Evolutionary conservation across 2,797 vertebrate genomes (phyloP).

Genomic region (Pseudocheirus occidentalis): DNA sequence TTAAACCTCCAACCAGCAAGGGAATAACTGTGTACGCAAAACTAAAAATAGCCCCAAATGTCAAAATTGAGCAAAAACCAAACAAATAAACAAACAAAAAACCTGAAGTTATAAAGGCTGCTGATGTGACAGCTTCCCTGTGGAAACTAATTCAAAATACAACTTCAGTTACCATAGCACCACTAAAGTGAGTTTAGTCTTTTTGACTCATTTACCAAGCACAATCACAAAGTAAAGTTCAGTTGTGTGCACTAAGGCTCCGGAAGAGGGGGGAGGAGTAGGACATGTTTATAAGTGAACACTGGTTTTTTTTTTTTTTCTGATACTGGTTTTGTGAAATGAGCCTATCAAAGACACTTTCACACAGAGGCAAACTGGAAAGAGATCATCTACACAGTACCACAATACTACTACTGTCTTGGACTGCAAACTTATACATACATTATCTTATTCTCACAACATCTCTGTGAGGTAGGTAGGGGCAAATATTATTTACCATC

Average conservation of each 20-base stretch:
- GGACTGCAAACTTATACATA: constrained; percentile 48
- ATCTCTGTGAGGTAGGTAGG: constrained; percentile 68
- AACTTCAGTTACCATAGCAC: constrained; percentile 66
- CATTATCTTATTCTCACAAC: constrained; percentile 30
- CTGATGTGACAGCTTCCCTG: constrained; percentile 40
- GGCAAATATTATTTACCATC: constrained; percentile 9
- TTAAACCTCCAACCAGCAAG: constrained; percentile 57
- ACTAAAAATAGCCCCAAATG: constrained; percentile 27
- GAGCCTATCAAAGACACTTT: constrained; percentile 62
- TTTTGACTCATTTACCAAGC: constrained; percentile 42
- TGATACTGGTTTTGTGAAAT: constrained; percentile 53
- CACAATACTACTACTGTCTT: background rate
- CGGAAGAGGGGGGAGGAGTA: constrained; percentile 5
- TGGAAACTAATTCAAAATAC: constrained; percentile 42
- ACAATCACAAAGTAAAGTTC: constrained; percentile 44
- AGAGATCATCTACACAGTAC: background rate
- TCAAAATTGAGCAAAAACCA: constrained; percentile 11
- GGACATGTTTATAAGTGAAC: constrained; percentile 40
- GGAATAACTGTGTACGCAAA: constrained; percentile 34
- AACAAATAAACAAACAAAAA: constrained; percentile 2
- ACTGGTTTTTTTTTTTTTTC: constrained; percentile 33
- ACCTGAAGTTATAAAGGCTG: constrained; percentile 13
- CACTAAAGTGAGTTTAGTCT: constrained; percentile 49
- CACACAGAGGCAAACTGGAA: constrained; percentile 60
- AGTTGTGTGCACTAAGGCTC: background rate